phyloP scores from a whole-genome alignment of 1,140 invertebrate species.

The Pogonomyrmex californicus region DNA sequence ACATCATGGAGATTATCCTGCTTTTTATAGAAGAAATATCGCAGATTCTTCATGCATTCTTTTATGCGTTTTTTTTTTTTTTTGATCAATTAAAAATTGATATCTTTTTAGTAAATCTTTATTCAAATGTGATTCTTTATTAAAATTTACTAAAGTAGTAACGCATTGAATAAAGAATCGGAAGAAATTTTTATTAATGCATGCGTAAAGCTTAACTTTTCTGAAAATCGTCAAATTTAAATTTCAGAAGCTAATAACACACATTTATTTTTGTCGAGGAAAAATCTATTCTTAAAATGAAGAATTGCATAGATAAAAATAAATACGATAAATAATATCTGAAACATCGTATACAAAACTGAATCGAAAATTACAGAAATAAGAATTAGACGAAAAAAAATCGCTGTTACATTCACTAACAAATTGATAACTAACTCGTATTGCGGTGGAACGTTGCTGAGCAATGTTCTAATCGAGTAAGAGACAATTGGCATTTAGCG shows the following conservation, averaged over 20 bases:
- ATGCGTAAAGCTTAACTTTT: not conserved
- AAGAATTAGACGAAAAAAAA: slow-evolving; percentile 23
- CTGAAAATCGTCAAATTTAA: not conserved
- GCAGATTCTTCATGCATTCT: not conserved
- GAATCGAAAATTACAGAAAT: not conserved
- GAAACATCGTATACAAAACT: not conserved
- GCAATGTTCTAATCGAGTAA: not conserved
- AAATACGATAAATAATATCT: not conserved
- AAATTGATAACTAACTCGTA: slow-evolving; percentile 9
- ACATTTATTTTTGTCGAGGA: not conserved
- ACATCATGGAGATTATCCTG: not conserved
- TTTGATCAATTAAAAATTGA: not conserved
- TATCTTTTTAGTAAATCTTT: not conserved
- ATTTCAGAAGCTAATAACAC: not conserved
- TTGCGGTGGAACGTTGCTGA: not conserved
- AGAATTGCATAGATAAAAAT: not conserved
- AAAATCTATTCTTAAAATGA: not conserved
- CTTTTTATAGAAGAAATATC: not conserved
- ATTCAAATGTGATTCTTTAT: not conserved
- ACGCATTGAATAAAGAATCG: not conserved
- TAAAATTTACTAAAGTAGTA: not conserved
- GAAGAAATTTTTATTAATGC: not conserved
- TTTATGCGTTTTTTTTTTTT: not conserved
- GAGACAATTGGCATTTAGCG: not conserved
- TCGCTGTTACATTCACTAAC: not conserved